Conservation (phyloP, 2,888 invertebrate genomes). For the Rhyacophila evoluta region DNA sequence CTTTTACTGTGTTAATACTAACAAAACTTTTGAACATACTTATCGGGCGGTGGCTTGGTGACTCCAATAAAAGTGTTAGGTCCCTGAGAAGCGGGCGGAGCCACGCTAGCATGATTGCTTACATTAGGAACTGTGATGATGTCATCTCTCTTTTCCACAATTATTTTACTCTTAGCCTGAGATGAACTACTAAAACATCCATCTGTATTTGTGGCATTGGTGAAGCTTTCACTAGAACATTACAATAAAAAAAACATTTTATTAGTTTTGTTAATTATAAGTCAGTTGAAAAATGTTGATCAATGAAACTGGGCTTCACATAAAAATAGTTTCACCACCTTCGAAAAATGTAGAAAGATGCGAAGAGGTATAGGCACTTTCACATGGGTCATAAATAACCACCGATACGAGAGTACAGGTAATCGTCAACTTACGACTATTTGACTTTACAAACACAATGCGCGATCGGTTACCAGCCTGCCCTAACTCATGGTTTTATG, state of each 20-base stretch:
- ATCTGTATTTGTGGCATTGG: conserved; percentile 61
- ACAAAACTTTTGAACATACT: conserved; percentile 36
- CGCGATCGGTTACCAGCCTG: no score
- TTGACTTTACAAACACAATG: no score
- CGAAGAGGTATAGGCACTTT: no score
- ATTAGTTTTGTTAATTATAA: no score
- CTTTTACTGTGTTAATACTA: background rate
- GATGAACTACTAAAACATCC: conserved; percentile 81
- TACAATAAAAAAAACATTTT: conserved; percentile 32
- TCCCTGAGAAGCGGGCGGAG: conserved; percentile 54
- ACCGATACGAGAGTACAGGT: no score
- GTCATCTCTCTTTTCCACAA: conserved; percentile 81
- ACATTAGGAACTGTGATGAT: conserved; percentile 72
- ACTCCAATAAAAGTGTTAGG: conserved; percentile 53
- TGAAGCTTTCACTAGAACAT: conserved; percentile 61
- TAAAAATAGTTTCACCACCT: no score
- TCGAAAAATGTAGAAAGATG: no score
- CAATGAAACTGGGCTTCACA: no score
- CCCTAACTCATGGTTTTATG: no score
- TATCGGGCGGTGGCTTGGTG: conserved; percentile 46
- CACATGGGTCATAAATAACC: no score
- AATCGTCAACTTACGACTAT: no score
- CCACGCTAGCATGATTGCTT: conserved; percentile 64
- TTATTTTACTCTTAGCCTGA: conserved; percentile 83
- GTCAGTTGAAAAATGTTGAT: no score